Conservation (phyloP, 2,113 vertebrate genomes). For the Neolamprologus caudopunctatus region DNA sequence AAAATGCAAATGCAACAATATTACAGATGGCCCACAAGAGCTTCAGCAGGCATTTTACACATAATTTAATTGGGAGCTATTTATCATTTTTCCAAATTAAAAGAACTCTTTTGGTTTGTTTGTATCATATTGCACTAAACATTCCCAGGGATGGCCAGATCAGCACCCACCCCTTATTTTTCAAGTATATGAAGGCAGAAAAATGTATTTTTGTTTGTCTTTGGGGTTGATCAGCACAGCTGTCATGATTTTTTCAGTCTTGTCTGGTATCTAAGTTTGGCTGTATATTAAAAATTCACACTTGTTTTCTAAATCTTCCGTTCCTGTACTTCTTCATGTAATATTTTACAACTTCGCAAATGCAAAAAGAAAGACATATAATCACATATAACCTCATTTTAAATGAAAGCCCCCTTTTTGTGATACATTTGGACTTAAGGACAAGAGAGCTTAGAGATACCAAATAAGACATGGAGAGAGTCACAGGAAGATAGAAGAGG, state of each 20-base stretch:
- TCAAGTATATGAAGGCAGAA: background rate
- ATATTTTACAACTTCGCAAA: background rate
- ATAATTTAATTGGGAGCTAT: constrained; percentile 2
- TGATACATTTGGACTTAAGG: background rate
- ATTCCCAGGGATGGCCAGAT: background rate
- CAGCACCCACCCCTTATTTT: background rate
- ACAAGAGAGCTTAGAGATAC: background rate
- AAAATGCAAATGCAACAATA: background rate
- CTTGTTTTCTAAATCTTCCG: background rate
- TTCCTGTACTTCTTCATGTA: background rate
- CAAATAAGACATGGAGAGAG: background rate
- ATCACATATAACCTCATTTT: background rate
- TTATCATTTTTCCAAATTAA: background rate
- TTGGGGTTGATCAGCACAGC: background rate
- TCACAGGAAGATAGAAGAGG: background rate
- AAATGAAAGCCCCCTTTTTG: background rate
- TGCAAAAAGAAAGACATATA: background rate
- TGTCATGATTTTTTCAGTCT: background rate
- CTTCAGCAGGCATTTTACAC: background rate
- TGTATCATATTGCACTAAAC: constrained; percentile 16
- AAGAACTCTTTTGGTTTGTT: background rate
- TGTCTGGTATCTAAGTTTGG: background rate
- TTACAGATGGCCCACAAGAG: background rate
- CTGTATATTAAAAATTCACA: background rate
- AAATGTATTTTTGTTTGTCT: background rate